Percentiles rank a stretch among this genome's conserved stretches.
These are phyloP conservation scores for Calidris pygmaea DNA, from an alignment of 2,113 vertebrate species.

Conservation along the genomic window DNA sequence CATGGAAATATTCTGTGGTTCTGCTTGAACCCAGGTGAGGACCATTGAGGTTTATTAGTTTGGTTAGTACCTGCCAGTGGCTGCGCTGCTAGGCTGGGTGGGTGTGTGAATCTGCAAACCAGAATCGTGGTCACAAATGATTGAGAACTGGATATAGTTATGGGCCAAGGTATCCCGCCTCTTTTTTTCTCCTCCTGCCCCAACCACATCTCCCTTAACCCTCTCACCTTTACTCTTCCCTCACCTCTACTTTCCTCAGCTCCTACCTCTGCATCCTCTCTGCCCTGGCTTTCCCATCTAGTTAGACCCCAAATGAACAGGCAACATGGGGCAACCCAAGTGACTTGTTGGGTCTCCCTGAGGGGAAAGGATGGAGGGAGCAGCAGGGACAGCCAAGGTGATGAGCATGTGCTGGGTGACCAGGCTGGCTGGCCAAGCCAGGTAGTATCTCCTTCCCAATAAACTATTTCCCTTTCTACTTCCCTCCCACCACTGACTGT, in stretches of 20 bases:
- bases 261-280: not conserved
- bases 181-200: not conserved
- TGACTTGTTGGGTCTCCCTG: not conserved
- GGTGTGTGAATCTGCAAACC: not conserved
- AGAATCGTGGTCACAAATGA: rapidly evolving
- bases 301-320: not conserved
- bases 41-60: not conserved
- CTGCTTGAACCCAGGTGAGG: not conserved
- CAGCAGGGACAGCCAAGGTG: not conserved
- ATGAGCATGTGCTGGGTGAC: not conserved
- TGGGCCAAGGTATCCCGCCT: not conserved
- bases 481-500: not conserved
- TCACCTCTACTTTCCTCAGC: not conserved
- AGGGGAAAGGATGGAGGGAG: not conserved
- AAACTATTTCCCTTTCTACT: not conserved
- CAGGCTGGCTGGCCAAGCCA: not conserved
- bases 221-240: not conserved
- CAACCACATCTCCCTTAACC: rapidly evolving
- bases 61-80: not conserved
- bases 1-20: not conserved
- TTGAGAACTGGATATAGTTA: not conserved
- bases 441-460: rapidly evolving
- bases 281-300: not conserved
- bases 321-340: rapidly evolving
- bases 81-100: not conserved